A percentile compares a stretch with the other conserved stretches of the same genome.
These are phyloP conservation scores for Alviniconcha marisindica DNA, from an alignment of 1,140 invertebrate genomes.

Conservation along the genomic window DNA sequence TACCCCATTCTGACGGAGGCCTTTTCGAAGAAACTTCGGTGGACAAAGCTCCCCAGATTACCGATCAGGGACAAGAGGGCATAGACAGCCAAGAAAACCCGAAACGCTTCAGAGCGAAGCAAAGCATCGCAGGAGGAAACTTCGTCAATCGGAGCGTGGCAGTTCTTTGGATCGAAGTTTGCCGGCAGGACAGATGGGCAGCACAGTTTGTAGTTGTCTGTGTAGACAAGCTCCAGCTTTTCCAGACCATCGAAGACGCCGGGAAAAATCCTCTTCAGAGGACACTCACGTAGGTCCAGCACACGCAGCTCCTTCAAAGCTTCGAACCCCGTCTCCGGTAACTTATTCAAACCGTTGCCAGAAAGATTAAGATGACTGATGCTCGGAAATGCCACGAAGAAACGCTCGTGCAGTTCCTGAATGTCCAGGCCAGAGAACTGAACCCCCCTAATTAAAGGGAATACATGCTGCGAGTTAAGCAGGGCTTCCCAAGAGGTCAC, in stretches of 20 bases:
- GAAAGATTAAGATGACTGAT: slow-evolving; percentile 16
- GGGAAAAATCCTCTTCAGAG: not conserved
- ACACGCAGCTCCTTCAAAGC: not conserved
- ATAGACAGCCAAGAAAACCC: not conserved
- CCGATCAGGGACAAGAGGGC: not conserved
- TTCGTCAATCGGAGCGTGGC: slow-evolving; percentile 2
- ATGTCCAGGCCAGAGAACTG: not conserved
- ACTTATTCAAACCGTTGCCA: not conserved
- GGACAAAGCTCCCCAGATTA: slow-evolving; percentile 9
- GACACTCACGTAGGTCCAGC: slow-evolving; percentile 1
- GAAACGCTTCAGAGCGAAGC: not conserved
- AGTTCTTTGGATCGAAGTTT: not conserved
- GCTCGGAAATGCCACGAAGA: not conserved
- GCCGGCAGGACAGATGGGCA: not conserved
- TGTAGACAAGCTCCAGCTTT: not conserved
- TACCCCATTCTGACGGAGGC: not conserved
- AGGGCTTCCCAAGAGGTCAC: too few relatives aligned
- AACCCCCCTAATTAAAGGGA: not conserved
- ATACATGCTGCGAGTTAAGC: not conserved
- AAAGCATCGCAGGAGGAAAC: slow-evolving; percentile 29
- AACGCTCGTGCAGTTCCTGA: not conserved
- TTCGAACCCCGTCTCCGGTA: not conserved
- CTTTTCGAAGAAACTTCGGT: not conserved
- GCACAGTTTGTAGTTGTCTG: slow-evolving; percentile 37
- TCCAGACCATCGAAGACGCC: not conserved